These are phyloP conservation scores for Campylomormyrus numenius DNA, from an alignment of 2,113 vertebrate species.

Conservation along the genomic window DNA sequence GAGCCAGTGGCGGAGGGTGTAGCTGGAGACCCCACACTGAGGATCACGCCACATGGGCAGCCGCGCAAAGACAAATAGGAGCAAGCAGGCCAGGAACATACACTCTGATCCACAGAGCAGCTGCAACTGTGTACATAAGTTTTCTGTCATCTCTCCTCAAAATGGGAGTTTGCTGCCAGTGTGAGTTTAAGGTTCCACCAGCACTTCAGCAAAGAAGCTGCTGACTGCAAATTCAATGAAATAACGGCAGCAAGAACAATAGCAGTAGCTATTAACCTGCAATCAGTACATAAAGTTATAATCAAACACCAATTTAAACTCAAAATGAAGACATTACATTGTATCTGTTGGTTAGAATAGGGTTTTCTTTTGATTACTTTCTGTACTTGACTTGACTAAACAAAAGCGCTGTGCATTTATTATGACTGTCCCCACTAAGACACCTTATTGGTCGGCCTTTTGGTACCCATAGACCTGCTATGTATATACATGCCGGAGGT, in stretches of 20 bases:
- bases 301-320: not conserved
- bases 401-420: not conserved
- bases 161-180: not conserved
- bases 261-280: not conserved
- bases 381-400: not conserved
- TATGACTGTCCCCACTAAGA: not conserved
- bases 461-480: not conserved
- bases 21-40: not conserved
- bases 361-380: not conserved
- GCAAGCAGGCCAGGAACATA: not conserved
- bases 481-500: too few species aligned
- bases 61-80: not conserved
- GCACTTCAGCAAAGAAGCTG: not conserved
- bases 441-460: not conserved
- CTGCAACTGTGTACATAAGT: not conserved
- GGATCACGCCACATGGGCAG: not conserved
- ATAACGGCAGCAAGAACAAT: not conserved
- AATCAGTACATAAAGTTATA: not conserved
- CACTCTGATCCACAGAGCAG: not conserved
- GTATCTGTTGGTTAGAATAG: not conserved
- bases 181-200: not conserved
- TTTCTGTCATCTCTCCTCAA: not conserved
- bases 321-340: not conserved
- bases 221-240: not conserved
- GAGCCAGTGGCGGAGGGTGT: not conserved